Conservation (phyloP, 2,797 vertebrate species). For the Echiichthys vipera region DNA sequence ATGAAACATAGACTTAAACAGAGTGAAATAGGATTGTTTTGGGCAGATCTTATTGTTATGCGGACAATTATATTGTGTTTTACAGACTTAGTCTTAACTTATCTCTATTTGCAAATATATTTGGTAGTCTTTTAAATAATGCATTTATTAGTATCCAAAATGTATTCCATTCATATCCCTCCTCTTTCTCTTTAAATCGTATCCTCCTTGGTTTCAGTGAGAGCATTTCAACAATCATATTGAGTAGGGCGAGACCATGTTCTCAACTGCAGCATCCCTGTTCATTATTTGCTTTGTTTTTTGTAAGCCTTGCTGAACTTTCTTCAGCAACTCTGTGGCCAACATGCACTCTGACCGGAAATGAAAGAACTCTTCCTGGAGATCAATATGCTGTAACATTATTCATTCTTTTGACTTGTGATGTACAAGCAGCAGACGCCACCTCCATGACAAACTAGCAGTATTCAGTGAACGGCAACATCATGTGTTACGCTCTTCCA, state of each 20-base stretch:
- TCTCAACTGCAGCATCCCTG: neutral
- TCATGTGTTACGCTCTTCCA: neutral
- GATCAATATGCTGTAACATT: neutral
- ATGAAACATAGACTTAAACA: constrained; percentile 1
- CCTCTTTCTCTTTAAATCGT: too few species aligned
- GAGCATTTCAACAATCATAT: neutral
- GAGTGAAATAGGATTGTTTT: neutral
- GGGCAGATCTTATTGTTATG: neutral
- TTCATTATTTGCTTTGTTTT: neutral
- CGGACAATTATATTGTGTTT: neutral
- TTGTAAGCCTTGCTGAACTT: constrained; percentile 16
- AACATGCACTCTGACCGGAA: neutral
- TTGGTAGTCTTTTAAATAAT: neutral
- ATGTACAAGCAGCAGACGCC: neutral
- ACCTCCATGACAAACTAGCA: too few species aligned
- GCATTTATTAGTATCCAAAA: constrained; percentile 1
- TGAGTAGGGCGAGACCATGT: neutral
- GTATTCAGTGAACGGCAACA: too few species aligned
- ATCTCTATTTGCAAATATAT: constrained; percentile 1
- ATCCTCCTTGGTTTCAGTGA: neutral
- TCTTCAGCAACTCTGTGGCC: neutral
- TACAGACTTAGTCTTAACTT: neutral
- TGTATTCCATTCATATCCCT: neutral
- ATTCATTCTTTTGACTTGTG: neutral
- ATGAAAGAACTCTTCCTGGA: neutral